Base-by-base conservation (phyloP, 1,140 invertebrate genomes). In the Panagrolaimus sp. region DNA sequence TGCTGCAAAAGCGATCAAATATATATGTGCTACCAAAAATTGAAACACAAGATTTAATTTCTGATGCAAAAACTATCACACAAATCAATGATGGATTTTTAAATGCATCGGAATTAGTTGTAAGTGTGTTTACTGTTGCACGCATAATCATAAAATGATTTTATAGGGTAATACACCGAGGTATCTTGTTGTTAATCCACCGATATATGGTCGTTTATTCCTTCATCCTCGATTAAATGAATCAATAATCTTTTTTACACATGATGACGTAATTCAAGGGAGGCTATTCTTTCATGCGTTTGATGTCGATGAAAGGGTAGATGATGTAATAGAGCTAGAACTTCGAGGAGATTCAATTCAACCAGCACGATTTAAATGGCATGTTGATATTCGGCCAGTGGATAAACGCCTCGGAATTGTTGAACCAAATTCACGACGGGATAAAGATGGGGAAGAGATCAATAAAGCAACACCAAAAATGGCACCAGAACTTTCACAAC, bases 161-260 rank as follows among this genome's bases (percentile, higher is more conserved):
- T 71, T 72, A 43, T 46, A 81, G 71, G 76, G 82, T 42, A 63
- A 69, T 20, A 63, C 75, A 8, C 81, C 80, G 9, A 78, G 79
- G 14, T 81, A 74, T 70, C 63, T 83, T 9, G 65, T 81, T 27
- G 67, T 79, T 13, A 48, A 63, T 16, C 47, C 77, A 3, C 78
- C 79, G 1, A 38, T 47, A 38, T 63, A 69, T 31, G 79, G 79
- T 44, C 72, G 76, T 5, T 67, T 78, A 44, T 80, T 81, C 66
- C 46, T 76, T 14, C 67, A 74, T 53, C 72, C 78, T 5, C 51
- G 81, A n/a, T 48, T 70, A 23, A 78, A 78, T 57, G 51, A 69
- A 57, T 72, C 78, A n/a, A 65, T 70, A 11, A 64, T 71, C 14
- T 83, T 83, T 51, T 81, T 81, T 65, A 83, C 79, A 4, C 74